Conservation (phyloP, 1,140 invertebrate genomes). For the Dreissena polymorpha region DNA sequence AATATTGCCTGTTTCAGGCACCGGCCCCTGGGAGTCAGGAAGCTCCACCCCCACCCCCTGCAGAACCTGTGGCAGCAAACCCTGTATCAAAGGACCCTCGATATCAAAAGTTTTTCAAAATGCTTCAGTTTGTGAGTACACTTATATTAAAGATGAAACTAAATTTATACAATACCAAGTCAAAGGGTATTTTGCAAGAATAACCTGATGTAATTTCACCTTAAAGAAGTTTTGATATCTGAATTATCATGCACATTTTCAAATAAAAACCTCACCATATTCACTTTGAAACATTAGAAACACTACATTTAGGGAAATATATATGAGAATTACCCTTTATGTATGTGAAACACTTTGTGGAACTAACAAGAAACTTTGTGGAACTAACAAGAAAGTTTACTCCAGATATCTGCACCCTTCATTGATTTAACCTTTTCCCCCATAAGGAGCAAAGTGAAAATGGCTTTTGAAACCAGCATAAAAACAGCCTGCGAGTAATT, state of each 20-base stretch:
- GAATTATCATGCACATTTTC: too few relatives aligned
- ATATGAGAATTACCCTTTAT: too few relatives aligned
- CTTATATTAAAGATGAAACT: constrained; percentile 6
- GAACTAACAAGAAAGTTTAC: too few relatives aligned
- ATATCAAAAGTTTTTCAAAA: constrained; percentile 91
- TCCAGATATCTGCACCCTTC: too few relatives aligned
- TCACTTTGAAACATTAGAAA: background rate
- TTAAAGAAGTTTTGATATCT: too few relatives aligned
- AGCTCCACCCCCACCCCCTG: constrained; percentile 50
- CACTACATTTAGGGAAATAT: background rate
- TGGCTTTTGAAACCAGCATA: too few relatives aligned
- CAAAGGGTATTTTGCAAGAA: constrained; percentile 1
- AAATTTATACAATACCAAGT: background rate
- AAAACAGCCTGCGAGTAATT: too few relatives aligned
- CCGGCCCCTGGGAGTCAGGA: constrained; percentile 1
- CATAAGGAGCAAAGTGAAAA: too few relatives aligned
- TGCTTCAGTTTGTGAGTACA: constrained; percentile 87
- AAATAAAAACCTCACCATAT: background rate
- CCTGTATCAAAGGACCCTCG: constrained; percentile 83
- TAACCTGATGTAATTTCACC: background rate
- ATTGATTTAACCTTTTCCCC: too few relatives aligned
- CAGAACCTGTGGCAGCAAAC: constrained; percentile 60
- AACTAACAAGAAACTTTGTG: too few relatives aligned
- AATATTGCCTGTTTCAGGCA: background rate
- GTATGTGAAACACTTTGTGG: too few relatives aligned